These are phyloP conservation scores for Cebus imitator DNA, from an alignment of 2,113 vertebrate genomes.

Conservation along the genomic window DNA sequence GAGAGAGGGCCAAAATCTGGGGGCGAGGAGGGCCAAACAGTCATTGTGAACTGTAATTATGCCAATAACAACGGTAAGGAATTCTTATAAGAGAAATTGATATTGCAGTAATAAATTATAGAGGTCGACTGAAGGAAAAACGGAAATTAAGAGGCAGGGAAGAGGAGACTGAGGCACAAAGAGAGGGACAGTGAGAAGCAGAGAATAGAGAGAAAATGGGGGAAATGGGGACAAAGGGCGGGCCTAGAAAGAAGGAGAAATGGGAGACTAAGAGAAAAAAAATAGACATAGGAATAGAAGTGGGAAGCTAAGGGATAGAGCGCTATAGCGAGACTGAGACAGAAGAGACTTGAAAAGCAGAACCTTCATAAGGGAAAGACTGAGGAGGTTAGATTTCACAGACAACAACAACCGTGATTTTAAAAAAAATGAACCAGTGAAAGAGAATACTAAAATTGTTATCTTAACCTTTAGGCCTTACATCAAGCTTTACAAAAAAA, in stretches of 20 bases:
- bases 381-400: background rate
- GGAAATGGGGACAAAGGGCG: background rate
- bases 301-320: background rate
- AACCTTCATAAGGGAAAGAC: background rate
- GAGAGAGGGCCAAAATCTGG: background rate
- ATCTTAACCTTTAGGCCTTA: background rate
- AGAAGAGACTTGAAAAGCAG: background rate
- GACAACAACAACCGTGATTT: background rate
- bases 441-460: background rate
- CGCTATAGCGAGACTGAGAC: background rate
- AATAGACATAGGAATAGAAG: background rate
- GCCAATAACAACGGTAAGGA: background rate
- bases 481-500: background rate
- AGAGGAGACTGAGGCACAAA: background rate
- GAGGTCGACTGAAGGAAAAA: background rate
- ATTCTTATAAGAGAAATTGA: background rate
- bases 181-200: background rate
- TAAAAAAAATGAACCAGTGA: background rate
- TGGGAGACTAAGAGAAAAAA: background rate
- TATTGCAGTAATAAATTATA: background rate
- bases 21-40: background rate
- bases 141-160: background rate
- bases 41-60: background rate
- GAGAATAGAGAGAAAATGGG: background rate
- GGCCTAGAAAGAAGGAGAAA: background rate